Conservation (phyloP, 2,888 invertebrate genomes). For the Caenorhabditis drosophilae region DNA sequence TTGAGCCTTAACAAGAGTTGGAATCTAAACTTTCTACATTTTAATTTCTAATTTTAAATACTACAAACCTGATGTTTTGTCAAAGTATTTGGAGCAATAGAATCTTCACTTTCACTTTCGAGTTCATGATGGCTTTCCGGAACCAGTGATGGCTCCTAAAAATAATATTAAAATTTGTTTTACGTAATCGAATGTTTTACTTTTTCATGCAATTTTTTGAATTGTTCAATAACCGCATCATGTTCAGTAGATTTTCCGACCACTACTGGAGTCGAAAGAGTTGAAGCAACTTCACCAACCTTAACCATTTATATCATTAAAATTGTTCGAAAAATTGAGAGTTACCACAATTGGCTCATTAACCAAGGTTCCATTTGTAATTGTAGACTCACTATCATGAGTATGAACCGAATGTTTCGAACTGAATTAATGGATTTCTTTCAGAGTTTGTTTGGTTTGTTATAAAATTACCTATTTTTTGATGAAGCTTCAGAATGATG, state of each 20-base stretch:
- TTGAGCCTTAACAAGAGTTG: neutral
- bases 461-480: neutral
- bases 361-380: conserved; percentile 25
- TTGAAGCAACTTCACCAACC: conserved; percentile 15
- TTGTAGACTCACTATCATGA: conserved; percentile 34
- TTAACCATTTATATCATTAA: conserved; percentile 4
- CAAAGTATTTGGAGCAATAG: conserved; percentile 32
- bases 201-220: conserved; percentile 34
- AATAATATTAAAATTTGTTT: neutral
- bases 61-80: conserved; percentile 21
- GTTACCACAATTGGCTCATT: conserved; percentile 22
- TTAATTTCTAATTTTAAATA: no score
- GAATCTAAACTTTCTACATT: neutral
- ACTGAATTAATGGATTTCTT: conserved; percentile 8
- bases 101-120: conserved; percentile 37
- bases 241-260: conserved; percentile 31
- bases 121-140: no score
- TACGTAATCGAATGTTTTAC: conserved; percentile 3
- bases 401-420: conserved; percentile 21
- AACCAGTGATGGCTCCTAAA: conserved; percentile 26
- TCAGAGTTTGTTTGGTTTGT: conserved; percentile 4
- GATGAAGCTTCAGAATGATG: conserved; percentile 15
- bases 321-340: neutral
- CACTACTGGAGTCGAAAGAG: conserved; percentile 29
- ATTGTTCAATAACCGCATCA: conserved; percentile 40